These are phyloP conservation scores for Hanleya hanleyi DNA, from an alignment of 2,888 invertebrate genomes.

Conservation along the genomic window DNA sequence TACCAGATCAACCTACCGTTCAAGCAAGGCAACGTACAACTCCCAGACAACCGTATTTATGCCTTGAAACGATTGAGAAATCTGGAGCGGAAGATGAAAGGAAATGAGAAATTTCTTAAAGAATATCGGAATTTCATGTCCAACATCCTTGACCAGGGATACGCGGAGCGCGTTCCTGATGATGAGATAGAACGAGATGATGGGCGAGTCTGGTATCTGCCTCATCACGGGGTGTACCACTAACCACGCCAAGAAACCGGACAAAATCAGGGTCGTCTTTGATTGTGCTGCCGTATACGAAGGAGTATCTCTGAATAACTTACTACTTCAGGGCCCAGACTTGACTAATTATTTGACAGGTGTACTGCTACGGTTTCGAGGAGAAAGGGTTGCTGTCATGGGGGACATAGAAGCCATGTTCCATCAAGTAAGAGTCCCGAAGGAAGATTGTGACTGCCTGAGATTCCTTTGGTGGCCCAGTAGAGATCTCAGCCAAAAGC, in stretches of 20 bases:
- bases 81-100: slow-evolving; percentile 13
- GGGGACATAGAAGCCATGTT: too few species aligned
- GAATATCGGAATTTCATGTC: slow-evolving; percentile 31
- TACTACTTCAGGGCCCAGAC: slow-evolving; percentile 5
- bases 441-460: slow-evolving; percentile 13
- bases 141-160: slow-evolving; percentile 26
- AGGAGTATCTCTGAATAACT: slow-evolving; percentile 14
- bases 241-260: too few species aligned
- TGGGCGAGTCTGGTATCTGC: background rate
- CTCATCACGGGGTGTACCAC: too few species aligned
- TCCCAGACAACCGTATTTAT: slow-evolving; percentile 12
- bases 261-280: too few species aligned
- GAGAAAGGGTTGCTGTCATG: slow-evolving; percentile 14
- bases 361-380: slow-evolving; percentile 19
- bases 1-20: slow-evolving; percentile 18
- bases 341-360: too few species aligned
- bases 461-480: slow-evolving; percentile 29
- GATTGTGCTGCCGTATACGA: too few species aligned
- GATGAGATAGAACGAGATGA: background rate
- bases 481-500: too few species aligned
- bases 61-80: slow-evolving; percentile 15
- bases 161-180: slow-evolving; percentile 15
- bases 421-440: too few species aligned
- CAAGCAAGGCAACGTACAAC: slow-evolving; percentile 4
- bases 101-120: slow-evolving; percentile 12